phyloP scores from a whole-genome alignment of 1,140 invertebrate species.

The Rhopalosiphum maidis region DNA sequence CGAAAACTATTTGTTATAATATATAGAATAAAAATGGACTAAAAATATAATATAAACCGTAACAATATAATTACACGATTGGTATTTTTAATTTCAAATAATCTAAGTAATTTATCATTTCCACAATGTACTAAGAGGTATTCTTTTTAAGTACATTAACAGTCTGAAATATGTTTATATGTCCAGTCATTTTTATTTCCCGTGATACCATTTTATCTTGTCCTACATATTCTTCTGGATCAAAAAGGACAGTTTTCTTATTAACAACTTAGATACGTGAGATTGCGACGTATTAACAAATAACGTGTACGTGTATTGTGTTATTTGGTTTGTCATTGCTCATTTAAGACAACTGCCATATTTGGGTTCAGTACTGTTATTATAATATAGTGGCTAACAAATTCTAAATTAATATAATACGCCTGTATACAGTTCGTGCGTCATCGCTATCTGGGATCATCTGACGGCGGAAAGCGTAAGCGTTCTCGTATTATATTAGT shows the following conservation, averaged over 20 bases:
- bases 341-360: not conserved
- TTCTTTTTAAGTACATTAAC: no score
- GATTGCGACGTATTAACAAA: not conserved
- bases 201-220: not conserved
- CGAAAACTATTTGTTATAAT: not conserved
- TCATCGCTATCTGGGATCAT: slow-evolving; percentile 39
- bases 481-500: slow-evolving; percentile 8
- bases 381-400: not conserved
- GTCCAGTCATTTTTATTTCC: not conserved
- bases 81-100: not conserved
- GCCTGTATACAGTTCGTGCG: not conserved
- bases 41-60: not conserved
- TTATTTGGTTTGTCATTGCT: not conserved
- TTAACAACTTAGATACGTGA: not conserved
- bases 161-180: not conserved
- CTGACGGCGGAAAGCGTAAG: slow-evolving; percentile 26
- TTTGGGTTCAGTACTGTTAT: not conserved
- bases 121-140: no score
- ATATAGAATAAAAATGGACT: not conserved
- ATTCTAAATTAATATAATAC: slow-evolving; percentile 15
- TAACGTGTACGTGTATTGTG: not conserved
- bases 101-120: not conserved
- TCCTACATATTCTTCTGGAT: not conserved
- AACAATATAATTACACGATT: not conserved
- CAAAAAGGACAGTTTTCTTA: not conserved